These are phyloP conservation scores for Eumaeus atala DNA, from an alignment of 1,140 invertebrate species.

Conservation along the genomic window DNA sequence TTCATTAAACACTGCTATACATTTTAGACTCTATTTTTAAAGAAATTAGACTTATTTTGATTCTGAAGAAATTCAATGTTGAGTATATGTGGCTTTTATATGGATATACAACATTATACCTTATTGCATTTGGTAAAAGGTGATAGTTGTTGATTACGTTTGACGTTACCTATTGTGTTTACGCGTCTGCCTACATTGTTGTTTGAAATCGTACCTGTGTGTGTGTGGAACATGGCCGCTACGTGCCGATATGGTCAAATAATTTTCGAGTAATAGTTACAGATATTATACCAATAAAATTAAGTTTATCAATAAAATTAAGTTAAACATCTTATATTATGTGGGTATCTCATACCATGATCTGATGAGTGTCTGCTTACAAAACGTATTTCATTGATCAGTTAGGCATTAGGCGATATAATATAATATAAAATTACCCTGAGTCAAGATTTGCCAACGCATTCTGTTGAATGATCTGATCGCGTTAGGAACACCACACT, in stretches of 20 bases:
- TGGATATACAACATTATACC: conserved; percentile 5
- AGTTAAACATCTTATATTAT: too few relatives aligned
- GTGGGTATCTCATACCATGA: too few relatives aligned
- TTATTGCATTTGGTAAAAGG: background rate
- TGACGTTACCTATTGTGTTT: conserved; percentile 16
- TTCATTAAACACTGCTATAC: background rate
- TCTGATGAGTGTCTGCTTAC: too few relatives aligned
- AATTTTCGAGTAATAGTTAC: too few relatives aligned
- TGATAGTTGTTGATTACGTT: conserved; percentile 1
- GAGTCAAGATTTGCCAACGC: too few relatives aligned
- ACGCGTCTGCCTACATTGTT: conserved; percentile 16
- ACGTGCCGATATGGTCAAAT: background rate
- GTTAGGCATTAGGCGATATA: too few relatives aligned
- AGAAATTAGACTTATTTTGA: conserved; percentile 7
- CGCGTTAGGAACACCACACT: too few relatives aligned
- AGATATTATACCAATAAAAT: too few relatives aligned
- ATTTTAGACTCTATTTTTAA: conserved; percentile 11
- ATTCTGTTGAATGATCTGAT: too few relatives aligned
- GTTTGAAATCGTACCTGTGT: conserved; percentile 14
- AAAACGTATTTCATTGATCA: too few relatives aligned
- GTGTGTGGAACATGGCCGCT: conserved; percentile 29
- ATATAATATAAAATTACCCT: too few relatives aligned
- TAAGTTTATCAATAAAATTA: too few relatives aligned
- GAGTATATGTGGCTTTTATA: conserved; percentile 3
- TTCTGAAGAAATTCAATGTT: background rate